Base-by-base conservation (phyloP, 2,888 invertebrate species). In the Unio delphinus region DNA sequence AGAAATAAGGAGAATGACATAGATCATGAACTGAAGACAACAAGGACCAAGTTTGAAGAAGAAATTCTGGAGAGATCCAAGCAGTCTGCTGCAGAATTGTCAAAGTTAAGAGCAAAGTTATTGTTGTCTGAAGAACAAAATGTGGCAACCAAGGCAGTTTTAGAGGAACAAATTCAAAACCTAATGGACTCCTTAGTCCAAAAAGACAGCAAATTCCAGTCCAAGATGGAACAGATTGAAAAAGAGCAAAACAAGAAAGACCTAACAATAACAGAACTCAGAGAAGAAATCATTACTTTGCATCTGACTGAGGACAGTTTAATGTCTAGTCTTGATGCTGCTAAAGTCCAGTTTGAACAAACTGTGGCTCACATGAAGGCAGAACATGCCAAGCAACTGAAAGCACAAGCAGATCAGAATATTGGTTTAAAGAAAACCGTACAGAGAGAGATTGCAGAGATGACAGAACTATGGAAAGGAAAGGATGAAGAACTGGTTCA, bases 161-260 rank as follows among this genome's bases (percentile, higher is more conserved):
- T 45, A 11, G 45, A 45, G 45, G 11, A 45, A 45, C 45, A 11
- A 45, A 45, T 45, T 45, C 45, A 45, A 45, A 45, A 45, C 45
- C 45, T 45, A 11, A 11, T 45, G 45, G 45, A 45, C 11, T 45
- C 45, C 45, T 55, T 70, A 18, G 58, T 72, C 34, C 67, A 66
- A 55, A 64, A 64, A 62, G 74, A 74, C 58, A 60, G 65, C 23
- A 55, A 72, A 34, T 57, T 74, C 6, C 68, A 74, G 45, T 30
- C 55, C 20, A 64, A 62, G 28, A 67, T 65, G 26, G 67, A 67
- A 30, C 64, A 68, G 57, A 28, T 67, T 20, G 54, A 56, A n/a
- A 65, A 57, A 54, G 69, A 72, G 3, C 45, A 45, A 23, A 23
- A 34, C 18, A 68, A 65, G 23, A 56, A 67, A 59, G 57, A 60